Evolutionary conservation across 2,888 invertebrate genomes (phyloP).

Genomic region (Odontothrips loti): DNA sequence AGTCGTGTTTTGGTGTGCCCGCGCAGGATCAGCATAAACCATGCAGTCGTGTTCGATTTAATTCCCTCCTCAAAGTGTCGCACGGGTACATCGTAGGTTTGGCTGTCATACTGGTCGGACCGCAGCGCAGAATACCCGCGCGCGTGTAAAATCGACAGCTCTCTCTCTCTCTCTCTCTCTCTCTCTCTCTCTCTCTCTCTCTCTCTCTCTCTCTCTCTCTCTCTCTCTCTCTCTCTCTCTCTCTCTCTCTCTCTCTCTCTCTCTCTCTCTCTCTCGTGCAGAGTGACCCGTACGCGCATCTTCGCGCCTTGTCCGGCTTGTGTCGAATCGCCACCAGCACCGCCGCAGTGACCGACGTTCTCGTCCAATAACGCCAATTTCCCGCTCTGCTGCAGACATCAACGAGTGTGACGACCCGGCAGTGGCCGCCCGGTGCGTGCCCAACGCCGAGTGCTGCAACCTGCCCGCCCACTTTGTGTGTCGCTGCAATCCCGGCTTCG

Average conservation of each 20-base stretch:
- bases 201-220: conserved; percentile 29
- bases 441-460: conserved; percentile 92
- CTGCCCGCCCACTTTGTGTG: conserved; percentile 90
- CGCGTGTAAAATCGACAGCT: too few species aligned
- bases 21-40: too few species aligned
- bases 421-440: conserved; percentile 77
- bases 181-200: not conserved
- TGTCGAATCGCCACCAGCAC: not conserved
- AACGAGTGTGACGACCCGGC: conserved; percentile 90
- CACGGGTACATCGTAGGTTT: too few species aligned
- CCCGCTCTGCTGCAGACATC: conserved; percentile 61
- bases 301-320: not conserved
- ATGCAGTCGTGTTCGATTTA: too few species aligned
- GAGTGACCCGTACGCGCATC: not conserved
- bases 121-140: too few species aligned
- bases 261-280: conserved; percentile 14
- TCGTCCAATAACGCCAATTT: conserved; percentile 23
- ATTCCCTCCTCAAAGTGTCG: too few species aligned
- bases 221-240: conserved; percentile 31
- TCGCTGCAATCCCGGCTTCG: conserved; percentile 86
- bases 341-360: not conserved
- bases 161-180: conserved; percentile 11
- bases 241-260: conserved; percentile 30
- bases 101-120: too few species aligned
- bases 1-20: too few species aligned